Conservation (phyloP, 2,797 vertebrate genomes). For the Emydoidea blandingii region DNA sequence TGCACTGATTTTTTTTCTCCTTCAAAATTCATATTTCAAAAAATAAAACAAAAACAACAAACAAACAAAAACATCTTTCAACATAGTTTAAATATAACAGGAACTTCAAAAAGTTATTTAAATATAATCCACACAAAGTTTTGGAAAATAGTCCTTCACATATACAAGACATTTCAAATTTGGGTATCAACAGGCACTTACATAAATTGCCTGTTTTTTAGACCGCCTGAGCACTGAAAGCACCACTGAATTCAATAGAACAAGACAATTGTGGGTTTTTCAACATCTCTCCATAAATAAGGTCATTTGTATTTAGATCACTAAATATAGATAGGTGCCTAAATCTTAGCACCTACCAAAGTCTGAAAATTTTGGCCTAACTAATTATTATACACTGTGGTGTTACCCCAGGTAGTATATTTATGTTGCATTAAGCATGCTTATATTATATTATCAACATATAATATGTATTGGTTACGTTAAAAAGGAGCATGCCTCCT, state of each 20-base stretch:
- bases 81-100: neutral
- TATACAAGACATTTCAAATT: conserved; percentile 25
- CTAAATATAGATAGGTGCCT: neutral
- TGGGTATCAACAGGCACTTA: neutral
- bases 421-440: neutral
- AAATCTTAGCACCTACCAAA: neutral
- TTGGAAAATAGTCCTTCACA: neutral
- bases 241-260: neutral
- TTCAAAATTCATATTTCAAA: neutral
- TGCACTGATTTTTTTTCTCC: neutral
- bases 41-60: neutral
- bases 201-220: neutral
- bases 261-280: neutral
- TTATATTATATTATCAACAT: neutral
- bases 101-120: neutral
- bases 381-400: rapidly evolving
- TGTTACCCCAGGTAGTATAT: neutral
- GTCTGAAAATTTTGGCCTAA: neutral
- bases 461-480: neutral
- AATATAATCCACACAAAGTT: neutral
- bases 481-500: neutral
- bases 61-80: neutral
- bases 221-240: neutral
- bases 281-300: neutral
- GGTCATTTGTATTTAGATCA: neutral